Evolutionary conservation across 2,888 invertebrate species (phyloP), one percentile per base, ranked within the genome.

Genomic region (Coecobrya sp.): DNA sequence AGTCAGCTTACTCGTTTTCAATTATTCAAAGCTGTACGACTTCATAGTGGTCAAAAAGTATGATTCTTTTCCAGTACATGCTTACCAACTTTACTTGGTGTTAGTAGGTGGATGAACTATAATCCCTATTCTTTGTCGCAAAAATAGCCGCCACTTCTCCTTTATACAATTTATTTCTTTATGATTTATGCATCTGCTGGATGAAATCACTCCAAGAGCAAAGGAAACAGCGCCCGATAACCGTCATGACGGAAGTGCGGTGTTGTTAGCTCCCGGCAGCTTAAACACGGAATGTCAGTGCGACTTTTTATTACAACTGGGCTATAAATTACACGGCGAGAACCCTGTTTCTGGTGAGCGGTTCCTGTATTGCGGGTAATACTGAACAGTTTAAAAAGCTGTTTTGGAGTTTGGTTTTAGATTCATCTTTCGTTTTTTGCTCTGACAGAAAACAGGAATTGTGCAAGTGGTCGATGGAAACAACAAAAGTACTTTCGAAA

Each of bases 101-200:
- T n/a, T 13, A 36, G 68, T 30, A 70, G 36, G 70, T 70, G 30
- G 27, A 70, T 27, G 30, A 70, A 70, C 49, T 59, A 68, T 68
- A 73, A 73, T 45, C 45, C 45, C 10, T 10, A 45, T 73, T 73
- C 45, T 8, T 10, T 73, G 73, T 73, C 73, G 5, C 45, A 42
- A 73, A 22, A 45, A 19, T 73, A 45, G 19, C 73, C 45, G 45
- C 73, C 45, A 16, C 70, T 70, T 11, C 73, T n/a, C 45, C 19
- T 8, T 45, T 73, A 73, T 73, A 73, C n/a, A 73, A 73, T 73
- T n/a, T 36, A 45, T 73, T 73, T 73, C 45, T n/a, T n/a, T 73
- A 45, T 73, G 73, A 73, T 73, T 73, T 73, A 73, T 73, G 73
- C 73, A 73, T 73, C 27, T 45, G 73, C 45, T 68, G 19, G 73